Evolutionary conservation across 2,113 vertebrate species (phyloP).

Genomic region (Oophaga pumilio): DNA sequence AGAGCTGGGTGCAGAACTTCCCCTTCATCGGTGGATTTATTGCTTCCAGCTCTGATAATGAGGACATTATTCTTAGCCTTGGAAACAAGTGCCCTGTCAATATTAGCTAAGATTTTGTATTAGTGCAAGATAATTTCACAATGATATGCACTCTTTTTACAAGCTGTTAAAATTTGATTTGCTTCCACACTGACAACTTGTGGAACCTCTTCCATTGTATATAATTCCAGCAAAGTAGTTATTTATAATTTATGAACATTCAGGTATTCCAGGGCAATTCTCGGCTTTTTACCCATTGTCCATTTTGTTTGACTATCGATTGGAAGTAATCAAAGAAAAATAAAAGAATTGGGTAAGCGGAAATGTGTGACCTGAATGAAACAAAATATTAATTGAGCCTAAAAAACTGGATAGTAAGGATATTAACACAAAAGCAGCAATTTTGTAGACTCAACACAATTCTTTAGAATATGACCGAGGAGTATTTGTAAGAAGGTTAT

Average conservation of each 20-base stretch:
- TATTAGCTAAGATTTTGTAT: constrained; percentile 64
- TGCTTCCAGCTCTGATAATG: constrained; percentile 67
- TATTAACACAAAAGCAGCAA: neutral
- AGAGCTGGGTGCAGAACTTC: constrained; percentile 56
- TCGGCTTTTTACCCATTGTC: constrained; percentile 56
- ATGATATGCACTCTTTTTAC: constrained; percentile 61
- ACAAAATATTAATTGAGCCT: constrained; percentile 7
- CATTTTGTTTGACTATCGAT: constrained; percentile 60
- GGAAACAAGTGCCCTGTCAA: constrained; percentile 71
- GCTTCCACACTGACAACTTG: constrained; percentile 57
- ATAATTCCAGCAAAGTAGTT: constrained; percentile 61
- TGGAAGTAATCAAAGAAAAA: constrained; percentile 24
- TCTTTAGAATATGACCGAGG: neutral
- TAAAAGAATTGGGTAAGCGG: neutral
- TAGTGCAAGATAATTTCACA: constrained; percentile 59
- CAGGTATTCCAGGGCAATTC: constrained; percentile 48
- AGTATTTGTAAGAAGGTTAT: neutral
- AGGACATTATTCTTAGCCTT: constrained; percentile 47
- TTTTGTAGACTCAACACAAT: neutral
- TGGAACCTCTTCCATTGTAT: constrained; percentile 66
- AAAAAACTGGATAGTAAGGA: constrained; percentile 19
- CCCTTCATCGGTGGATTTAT: constrained; percentile 20
- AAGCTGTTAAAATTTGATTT: constrained; percentile 55
- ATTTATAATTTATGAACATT: constrained; percentile 63
- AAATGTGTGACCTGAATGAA: neutral